Evolutionary conservation across 2,113 vertebrate genomes (phyloP), one percentile per base, ranked within the genome.

Genomic region (Myocastor coypus): DNA sequence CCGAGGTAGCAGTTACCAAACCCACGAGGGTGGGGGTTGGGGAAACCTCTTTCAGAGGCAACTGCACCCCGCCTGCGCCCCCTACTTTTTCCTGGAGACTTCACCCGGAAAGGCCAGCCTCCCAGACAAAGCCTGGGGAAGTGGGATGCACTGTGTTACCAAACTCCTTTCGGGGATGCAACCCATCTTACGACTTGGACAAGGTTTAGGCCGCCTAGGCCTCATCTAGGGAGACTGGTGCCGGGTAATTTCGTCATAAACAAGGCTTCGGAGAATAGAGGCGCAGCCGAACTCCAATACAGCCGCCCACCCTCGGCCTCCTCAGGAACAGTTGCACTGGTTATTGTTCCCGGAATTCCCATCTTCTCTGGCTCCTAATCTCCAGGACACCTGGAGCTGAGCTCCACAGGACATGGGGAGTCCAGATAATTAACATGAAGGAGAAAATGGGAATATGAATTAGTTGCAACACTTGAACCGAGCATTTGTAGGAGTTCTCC

Each of bases 391-490:
- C 96, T 77, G 96, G 96, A 97, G 95, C 91, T 94, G 82, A 88
- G 89, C 88, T 89, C 96, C 95, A 85, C 93, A 90, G 87, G 96
- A 96, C 89, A 85, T 61, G 80, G 88, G 93, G 93, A 96, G 95
- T 92, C 94, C 94, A 89, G 94, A 94, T 95, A 97, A 98, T 98
- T 98, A 97, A 96, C 97, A 90, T 80, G 94, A 94, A 96, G 97
- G 95, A 97, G 96, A 96, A 97, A 98, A 98, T 97, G 91, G 96
- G 97, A 85, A 97, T 97, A 96, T 96, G 95, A 97, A 97, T 97
- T 91, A 97, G 96, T 96, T 92, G 89, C 91, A 94, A 96, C 96
- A 95, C 83, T 96, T 95, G 83, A 95, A 91, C 86, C 19, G 64
- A 50, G 73, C 84, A 86, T 71, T 92, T 82, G 94, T 88, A 73